Evolutionary conservation across 2,113 vertebrate genomes (phyloP).

Genomic region (Pteruthius melanotis): DNA sequence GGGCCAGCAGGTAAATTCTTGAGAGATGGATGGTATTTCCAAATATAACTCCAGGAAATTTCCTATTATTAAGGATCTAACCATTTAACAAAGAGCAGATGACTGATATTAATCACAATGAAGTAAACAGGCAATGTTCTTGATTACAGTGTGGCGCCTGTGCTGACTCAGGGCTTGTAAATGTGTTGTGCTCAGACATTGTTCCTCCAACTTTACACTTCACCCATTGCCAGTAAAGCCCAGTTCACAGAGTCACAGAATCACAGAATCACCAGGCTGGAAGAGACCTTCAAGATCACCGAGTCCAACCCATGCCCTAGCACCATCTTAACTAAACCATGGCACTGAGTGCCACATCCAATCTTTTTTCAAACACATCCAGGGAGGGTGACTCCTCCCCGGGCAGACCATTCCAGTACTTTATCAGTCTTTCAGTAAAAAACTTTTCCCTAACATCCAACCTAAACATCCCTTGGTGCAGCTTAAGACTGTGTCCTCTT

Average conservation of each 20-base stretch:
- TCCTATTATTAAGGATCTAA: constrained; percentile 13
- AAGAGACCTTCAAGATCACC: too few relatives aligned
- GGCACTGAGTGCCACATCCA: too few relatives aligned
- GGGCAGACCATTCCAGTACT: too few relatives aligned
- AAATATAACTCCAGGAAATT: constrained; percentile 12
- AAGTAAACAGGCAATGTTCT: not conserved
- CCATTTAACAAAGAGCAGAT: constrained; percentile 3
- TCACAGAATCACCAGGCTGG: not conserved
- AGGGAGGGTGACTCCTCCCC: too few relatives aligned
- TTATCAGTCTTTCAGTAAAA: too few relatives aligned
- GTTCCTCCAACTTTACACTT: not conserved
- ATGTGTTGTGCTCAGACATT: not conserved
- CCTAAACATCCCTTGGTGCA: too few relatives aligned
- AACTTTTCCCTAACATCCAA: too few relatives aligned
- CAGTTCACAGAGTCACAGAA: not conserved
- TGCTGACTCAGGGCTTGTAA: constrained; percentile 39
- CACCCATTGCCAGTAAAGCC: not conserved
- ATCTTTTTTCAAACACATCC: too few relatives aligned
- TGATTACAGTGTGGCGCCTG: not conserved
- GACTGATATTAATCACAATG: constrained; percentile 25
- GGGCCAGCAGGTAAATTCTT: constrained; percentile 12
- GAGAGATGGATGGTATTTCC: not conserved
- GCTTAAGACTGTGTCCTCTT: too few relatives aligned
- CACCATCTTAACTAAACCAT: too few relatives aligned
- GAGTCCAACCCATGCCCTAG: too few relatives aligned